Base-by-base conservation (phyloP, 2,888 invertebrate genomes). In the Aspidapion aeneum region DNA sequence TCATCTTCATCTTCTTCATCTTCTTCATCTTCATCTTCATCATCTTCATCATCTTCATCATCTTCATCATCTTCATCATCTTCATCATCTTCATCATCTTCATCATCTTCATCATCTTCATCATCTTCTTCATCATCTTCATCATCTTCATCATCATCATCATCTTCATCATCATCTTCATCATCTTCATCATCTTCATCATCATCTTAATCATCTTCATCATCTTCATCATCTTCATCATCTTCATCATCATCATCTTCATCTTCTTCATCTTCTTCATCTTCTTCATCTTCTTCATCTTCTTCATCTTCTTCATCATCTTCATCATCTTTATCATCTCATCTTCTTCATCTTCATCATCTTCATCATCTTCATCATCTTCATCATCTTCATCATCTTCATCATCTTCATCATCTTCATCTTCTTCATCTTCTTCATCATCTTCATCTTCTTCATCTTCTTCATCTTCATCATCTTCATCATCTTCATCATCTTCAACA, bases 221-320 rank as follows among this genome's bases (percentile, higher is more conserved):
- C n/a, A n/a, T n/a, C n/a, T n/a, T n/a, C 51, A 5, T 51, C 51
- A 18, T 51, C 51, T 5, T 51, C 51, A 18, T 51, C 51, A 5
- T 51, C 51, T 51, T 51, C 51, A 5, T 51, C 51, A 5, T 51
- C 51, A 5, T 9, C 51, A 18, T 51, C 51, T 5, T 51, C 51
- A 18, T 51, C 51, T 5, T 51, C 51, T 51, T 51, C 51, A 51
- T 5, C 51, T 51, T 51, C 51, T 5, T 51, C 51, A 18, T 51
- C 51, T 5, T 51, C 51, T 5, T 51, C 51, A 51, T 51, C 51
- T 9, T 51, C 51, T 5, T 51, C 51, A 18, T 51, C 51, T 5
- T 51, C 51, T 51, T 51, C 51, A 51, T 51, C 51, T 51, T 51
- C 51, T 5, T 51, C 51, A 18, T 51, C 51, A 51, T 51, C 51